These are phyloP conservation scores for Maconellicoccus hirsutus DNA, from an alignment of 1,140 invertebrate genomes.

Conservation along the genomic window DNA sequence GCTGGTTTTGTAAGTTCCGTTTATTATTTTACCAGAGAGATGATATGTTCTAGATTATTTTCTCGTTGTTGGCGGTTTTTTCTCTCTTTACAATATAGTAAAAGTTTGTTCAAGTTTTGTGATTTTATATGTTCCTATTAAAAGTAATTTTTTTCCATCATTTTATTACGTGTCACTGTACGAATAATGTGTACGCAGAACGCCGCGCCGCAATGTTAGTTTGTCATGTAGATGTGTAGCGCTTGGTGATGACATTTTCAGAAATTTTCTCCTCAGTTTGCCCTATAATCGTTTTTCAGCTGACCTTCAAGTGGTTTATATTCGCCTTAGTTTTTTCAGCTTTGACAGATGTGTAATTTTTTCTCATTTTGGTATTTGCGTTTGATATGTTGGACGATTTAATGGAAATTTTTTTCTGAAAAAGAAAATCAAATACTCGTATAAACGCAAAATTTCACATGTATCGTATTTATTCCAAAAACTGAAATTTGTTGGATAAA, in stretches of 20 bases:
- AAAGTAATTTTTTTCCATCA: not conserved
- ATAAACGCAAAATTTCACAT: no score
- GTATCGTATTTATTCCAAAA: no score
- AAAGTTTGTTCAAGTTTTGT: not conserved
- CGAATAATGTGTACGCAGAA: slow-evolving; percentile 2
- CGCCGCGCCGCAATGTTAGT: not conserved
- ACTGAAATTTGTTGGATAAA: no score
- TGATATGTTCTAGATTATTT: not conserved
- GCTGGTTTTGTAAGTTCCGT: not conserved
- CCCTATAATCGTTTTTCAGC: no score
- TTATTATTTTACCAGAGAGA: slow-evolving; percentile 9
- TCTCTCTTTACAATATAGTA: not conserved
- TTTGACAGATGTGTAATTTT: no score
- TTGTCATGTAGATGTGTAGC: not conserved
- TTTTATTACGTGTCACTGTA: not conserved
- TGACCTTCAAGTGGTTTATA: no score
- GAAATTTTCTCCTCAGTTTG: no score
- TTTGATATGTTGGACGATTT: no score
- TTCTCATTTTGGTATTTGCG: no score
- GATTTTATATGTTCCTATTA: slow-evolving; percentile 10
- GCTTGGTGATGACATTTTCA: not conserved
- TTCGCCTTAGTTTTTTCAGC: no score
- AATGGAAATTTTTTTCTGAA: no score
- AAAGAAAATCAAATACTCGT: no score
- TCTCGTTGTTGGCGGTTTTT: not conserved